Evolutionary conservation across 2,113 vertebrate genomes (phyloP).

Genomic region (Eulacestoma nigropectus): DNA sequence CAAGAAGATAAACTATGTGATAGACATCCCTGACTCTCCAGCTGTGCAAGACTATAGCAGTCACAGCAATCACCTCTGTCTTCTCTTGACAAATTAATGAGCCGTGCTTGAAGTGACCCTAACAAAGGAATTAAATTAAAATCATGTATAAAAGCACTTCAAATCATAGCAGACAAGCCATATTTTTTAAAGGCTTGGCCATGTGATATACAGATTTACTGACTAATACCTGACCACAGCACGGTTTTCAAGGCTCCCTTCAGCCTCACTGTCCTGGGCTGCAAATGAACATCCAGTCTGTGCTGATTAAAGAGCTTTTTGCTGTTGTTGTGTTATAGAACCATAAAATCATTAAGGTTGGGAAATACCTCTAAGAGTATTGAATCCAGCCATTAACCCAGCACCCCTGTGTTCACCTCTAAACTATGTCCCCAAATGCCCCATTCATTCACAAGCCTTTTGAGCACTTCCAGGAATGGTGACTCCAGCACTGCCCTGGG

Average conservation of each 20-base stretch:
- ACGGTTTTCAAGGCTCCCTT: background rate
- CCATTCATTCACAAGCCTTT: background rate
- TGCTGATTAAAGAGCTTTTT: background rate
- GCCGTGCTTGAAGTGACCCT: background rate
- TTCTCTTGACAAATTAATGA: background rate
- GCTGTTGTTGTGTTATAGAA: background rate
- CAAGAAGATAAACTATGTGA: background rate
- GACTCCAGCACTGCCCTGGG: background rate
- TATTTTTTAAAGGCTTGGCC: background rate
- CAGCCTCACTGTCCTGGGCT: background rate
- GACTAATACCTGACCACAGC: background rate
- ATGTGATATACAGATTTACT: background rate
- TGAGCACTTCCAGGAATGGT: background rate
- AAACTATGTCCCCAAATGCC: background rate
- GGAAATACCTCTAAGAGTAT: background rate
- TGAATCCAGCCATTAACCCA: background rate
- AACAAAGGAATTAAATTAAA: slow-evolving; percentile 7
- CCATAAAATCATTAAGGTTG: background rate
- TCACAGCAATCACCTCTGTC: background rate
- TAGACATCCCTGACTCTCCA: background rate
- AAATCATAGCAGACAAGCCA: background rate
- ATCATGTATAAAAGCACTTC: background rate
- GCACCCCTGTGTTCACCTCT: background rate
- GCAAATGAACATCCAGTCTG: background rate
- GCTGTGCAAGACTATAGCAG: background rate